Evolutionary conservation across 2,113 vertebrate species (phyloP).

Genomic region (Mohoua ochrocephala): DNA sequence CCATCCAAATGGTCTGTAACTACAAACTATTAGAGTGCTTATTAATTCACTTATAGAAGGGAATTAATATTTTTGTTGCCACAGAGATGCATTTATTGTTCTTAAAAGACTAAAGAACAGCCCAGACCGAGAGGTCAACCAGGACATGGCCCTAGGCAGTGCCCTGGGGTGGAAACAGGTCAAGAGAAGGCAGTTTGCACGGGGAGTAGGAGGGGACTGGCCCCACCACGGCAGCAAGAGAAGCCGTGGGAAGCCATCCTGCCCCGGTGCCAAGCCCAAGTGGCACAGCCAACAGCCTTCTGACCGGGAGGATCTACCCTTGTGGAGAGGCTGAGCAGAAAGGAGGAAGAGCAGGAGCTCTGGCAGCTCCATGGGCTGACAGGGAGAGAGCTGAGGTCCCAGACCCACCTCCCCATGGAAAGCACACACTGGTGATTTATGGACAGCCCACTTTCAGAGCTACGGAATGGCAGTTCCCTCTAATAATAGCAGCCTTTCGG

Average conservation of each 20-base stretch:
- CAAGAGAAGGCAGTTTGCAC: neutral
- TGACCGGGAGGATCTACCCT: neutral
- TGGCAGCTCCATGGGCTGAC: rapidly evolving
- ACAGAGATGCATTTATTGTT: neutral
- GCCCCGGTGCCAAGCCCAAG: neutral
- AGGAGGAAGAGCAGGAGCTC: neutral
- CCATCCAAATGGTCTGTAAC: neutral
- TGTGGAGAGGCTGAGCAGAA: neutral
- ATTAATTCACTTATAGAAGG: neutral
- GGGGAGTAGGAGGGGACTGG: neutral
- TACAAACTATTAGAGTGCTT: neutral
- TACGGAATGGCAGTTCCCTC: neutral
- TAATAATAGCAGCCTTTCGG: neutral
- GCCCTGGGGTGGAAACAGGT: neutral
- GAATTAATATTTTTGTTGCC: neutral
- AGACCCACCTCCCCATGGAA: neutral
- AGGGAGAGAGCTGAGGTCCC: neutral
- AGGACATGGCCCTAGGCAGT: neutral
- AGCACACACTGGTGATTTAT: neutral
- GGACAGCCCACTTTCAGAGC: neutral
- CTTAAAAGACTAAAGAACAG: neutral
- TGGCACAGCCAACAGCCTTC: neutral
- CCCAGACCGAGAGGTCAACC: neutral
- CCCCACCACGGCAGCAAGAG: neutral
- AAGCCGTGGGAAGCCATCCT: neutral